Evolutionary conservation across 1,140 invertebrate species (phyloP).

Genomic region (Atta texana): DNA sequence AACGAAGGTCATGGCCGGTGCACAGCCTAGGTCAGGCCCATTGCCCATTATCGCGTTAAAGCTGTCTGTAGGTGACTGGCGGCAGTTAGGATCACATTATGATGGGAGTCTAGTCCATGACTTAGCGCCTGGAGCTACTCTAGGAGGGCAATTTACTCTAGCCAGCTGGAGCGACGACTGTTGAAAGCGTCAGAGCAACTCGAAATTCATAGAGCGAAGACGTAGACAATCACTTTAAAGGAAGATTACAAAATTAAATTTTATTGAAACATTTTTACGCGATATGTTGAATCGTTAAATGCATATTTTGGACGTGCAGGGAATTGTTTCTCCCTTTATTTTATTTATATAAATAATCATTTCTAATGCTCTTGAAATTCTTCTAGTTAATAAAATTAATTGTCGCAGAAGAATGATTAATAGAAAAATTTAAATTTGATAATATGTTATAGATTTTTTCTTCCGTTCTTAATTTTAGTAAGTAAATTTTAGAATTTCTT

Average conservation of each 20-base stretch:
- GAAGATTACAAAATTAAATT: not conserved
- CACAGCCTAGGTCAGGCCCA: constrained; percentile 85
- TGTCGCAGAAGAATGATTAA: not conserved
- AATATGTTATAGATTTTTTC: not conserved
- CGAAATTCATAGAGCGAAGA: constrained; percentile 32
- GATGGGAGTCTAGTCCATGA: constrained; percentile 61
- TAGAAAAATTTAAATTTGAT: not conserved
- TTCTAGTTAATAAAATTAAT: not conserved
- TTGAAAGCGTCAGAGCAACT: constrained; percentile 40
- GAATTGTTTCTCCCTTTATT: not conserved
- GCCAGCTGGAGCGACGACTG: constrained; percentile 60
- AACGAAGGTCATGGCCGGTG: constrained; percentile 84
- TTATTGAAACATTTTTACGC: not conserved
- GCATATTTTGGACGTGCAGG: not conserved
- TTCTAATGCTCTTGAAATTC: too few species aligned
- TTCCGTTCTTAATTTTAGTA: not conserved
- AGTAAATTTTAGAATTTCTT: not conserved
- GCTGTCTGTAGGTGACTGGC: constrained; percentile 75
- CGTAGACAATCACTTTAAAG: not conserved
- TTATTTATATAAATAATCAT: not conserved
- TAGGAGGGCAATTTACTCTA: constrained; percentile 53
- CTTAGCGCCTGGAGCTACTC: constrained; percentile 44
- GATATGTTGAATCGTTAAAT: not conserved
- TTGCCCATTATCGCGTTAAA: constrained; percentile 82
- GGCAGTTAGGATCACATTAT: constrained; percentile 72